phyloP scores from a whole-genome alignment of 2,113 vertebrate species.

The Prinia subflava region DNA sequence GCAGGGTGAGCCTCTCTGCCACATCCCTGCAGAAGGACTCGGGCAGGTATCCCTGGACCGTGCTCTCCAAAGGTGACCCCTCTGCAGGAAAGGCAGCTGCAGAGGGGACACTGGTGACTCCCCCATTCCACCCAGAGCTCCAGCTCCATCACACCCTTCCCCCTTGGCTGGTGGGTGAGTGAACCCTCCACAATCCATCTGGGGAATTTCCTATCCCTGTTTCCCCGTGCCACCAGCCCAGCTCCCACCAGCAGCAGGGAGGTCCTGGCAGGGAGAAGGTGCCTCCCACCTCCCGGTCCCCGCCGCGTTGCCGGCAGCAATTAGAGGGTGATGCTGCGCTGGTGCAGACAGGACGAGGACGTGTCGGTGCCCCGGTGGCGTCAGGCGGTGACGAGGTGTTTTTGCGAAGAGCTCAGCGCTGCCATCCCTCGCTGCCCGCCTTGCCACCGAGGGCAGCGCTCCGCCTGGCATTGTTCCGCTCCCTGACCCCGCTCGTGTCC shows the following conservation, averaged over 20 bases:
- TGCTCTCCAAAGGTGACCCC: neutral
- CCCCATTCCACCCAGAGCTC: accelerated
- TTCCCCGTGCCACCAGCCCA: neutral
- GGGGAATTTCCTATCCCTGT: accelerated
- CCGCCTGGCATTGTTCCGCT: constrained; percentile 51
- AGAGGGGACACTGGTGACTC: neutral
- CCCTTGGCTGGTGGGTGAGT: accelerated
- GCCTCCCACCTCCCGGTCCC: neutral
- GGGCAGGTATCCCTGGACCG: accelerated
- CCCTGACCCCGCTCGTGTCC: neutral
- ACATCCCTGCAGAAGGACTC: neutral
- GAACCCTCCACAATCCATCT: neutral
- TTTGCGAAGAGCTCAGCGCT: neutral
- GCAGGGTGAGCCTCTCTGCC: neutral
- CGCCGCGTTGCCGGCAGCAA: accelerated
- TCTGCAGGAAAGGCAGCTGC: neutral
- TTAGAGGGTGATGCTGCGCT: accelerated
- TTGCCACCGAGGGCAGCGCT: neutral
- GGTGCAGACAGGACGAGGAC: accelerated
- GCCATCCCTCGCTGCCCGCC: neutral
- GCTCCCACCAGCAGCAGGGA: neutral
- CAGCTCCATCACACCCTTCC: neutral
- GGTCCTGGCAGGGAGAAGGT: neutral
- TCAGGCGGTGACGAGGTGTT: neutral
- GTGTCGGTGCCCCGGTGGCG: accelerated